Evolutionary conservation across 2,113 vertebrate genomes (phyloP).

Genomic region (Notothenia coriiceps): DNA sequence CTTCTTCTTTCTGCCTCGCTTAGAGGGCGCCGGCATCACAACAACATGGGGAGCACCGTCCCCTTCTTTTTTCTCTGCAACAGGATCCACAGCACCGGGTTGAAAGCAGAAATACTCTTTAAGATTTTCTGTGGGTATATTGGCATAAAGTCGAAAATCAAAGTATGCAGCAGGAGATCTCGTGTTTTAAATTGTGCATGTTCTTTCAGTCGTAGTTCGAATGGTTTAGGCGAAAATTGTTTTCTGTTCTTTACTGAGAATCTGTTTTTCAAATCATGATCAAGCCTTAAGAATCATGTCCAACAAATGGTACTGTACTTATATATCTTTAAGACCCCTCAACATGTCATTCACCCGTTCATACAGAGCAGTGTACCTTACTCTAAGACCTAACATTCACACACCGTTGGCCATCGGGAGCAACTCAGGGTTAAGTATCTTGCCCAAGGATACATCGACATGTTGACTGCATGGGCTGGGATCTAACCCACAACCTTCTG

Average conservation of each 20-base stretch:
- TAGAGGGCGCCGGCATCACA: conserved; percentile 82
- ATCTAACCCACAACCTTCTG: no score
- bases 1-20: conserved; percentile 85
- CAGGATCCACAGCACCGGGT: conserved; percentile 8
- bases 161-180: not conserved
- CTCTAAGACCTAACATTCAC: no score
- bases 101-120: not conserved
- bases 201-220: not conserved
- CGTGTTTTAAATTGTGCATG: not conserved
- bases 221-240: not conserved
- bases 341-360: no score
- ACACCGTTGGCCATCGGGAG: no score
- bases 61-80: conserved; percentile 91
- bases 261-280: not conserved
- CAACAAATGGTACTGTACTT: not conserved
- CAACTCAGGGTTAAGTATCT: no score
- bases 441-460: no score
- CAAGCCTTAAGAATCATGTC: not conserved
- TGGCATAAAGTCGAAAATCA: not conserved
- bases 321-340: no score
- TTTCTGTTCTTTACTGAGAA: not conserved
- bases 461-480: no score
- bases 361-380: no score
- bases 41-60: conserved; percentile 87
- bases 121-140: not conserved